Conservation (phyloP, 1,140 invertebrate species). For the Vanessa tameamea region DNA sequence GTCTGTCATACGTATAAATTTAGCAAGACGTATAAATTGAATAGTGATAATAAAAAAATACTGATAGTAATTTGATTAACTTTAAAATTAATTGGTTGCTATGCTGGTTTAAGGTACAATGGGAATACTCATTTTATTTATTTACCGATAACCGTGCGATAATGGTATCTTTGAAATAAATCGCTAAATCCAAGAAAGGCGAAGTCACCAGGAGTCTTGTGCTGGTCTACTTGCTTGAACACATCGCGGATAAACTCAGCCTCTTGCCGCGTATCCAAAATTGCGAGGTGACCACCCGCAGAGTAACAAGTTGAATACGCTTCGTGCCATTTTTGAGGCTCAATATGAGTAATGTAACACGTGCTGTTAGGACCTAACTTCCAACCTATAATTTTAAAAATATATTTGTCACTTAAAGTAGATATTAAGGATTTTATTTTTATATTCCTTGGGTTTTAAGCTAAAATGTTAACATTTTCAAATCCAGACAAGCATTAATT, state of each 20-base stretch:
- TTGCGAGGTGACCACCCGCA: constrained; percentile 52
- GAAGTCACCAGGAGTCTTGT: constrained; percentile 46
- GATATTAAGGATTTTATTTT: no score
- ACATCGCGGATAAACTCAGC: constrained; percentile 47
- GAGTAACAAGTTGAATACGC: constrained; percentile 53
- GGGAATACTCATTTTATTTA: not conserved
- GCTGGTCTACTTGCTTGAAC: constrained; percentile 51
- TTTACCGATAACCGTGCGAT: constrained; percentile 60
- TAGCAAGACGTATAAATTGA: no score
- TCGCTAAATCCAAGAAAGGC: constrained; percentile 67
- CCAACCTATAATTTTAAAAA: constrained; percentile 43
- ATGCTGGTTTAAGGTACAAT: no score
- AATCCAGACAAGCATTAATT: no score
- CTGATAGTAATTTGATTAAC: no score
- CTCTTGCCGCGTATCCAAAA: constrained; percentile 45
- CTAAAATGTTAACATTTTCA: no score
- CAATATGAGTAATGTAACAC: constrained; percentile 54
- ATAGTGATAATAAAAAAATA: no score
- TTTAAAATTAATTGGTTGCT: no score
- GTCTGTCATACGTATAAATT: no score
- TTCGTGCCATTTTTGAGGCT: constrained; percentile 56
- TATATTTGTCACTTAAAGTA: no score
- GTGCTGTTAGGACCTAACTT: constrained; percentile 47
- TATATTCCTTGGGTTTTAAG: no score
- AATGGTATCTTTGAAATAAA: constrained; percentile 56